Evolutionary conservation across 2,797 vertebrate species (phyloP).

Genomic region (Pangasius macronema): DNA sequence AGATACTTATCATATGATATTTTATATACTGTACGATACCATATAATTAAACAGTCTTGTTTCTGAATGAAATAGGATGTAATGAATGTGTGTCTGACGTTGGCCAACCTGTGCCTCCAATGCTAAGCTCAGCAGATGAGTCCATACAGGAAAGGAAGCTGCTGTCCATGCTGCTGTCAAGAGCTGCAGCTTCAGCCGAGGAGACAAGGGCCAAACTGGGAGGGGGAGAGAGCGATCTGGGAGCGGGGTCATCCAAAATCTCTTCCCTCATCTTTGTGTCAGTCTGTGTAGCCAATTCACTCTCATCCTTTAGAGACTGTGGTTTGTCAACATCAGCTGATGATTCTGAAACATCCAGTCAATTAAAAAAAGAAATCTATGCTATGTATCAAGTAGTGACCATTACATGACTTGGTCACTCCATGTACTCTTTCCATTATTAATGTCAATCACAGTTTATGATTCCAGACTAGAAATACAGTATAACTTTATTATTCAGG

Average conservation of each 20-base stretch:
- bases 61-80: neutral
- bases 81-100: neutral
- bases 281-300: conserved; percentile 10
- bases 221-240: neutral
- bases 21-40: neutral
- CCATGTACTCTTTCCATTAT: neutral
- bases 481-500: neutral
- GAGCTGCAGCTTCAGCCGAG: neutral
- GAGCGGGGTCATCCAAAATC: neutral
- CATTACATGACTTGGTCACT: neutral
- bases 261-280: neutral
- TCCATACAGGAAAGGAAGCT: conserved; percentile 17
- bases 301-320: conserved; percentile 33
- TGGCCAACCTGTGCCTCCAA: conserved; percentile 40
- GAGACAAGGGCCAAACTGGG: neutral
- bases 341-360: conserved; percentile 27
- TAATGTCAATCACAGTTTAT: neutral
- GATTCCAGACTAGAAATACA: neutral
- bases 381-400: too few relatives aligned
- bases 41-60: neutral
- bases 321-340: conserved; percentile 9
- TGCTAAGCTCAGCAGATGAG: conserved; percentile 15
- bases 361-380: neutral
- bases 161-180: conserved; percentile 40
- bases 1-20: neutral